These are phyloP conservation scores for Probaryconus sp. DNA, from an alignment of 1,140 invertebrate species.

Conservation along the genomic window DNA sequence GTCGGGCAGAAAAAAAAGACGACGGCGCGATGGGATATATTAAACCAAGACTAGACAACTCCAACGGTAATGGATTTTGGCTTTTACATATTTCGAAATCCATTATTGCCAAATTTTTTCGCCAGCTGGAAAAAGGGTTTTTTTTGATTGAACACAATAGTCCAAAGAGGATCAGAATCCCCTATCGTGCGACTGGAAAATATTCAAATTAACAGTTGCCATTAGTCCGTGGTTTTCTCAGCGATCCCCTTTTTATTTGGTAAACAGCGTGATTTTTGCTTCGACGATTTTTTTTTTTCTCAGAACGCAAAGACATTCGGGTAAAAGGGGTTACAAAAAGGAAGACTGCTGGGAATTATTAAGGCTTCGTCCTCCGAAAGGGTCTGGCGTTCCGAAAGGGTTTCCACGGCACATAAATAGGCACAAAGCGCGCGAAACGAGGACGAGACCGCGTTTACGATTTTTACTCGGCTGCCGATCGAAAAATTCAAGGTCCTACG, in stretches of 20 bases:
- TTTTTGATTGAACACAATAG: too few relatives aligned
- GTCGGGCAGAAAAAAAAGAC: conserved; percentile 71
- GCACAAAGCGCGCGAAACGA: conserved; percentile 42
- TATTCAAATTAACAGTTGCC: conserved; percentile 48
- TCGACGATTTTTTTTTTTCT: conserved; percentile 15
- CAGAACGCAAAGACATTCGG: conserved; percentile 13
- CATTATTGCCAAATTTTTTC: conserved; percentile 26
- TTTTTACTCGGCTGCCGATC: conserved; percentile 32
- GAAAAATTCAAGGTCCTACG: conserved; percentile 27
- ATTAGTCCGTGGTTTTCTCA: conserved; percentile 38
- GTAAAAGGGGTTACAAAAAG: conserved; percentile 33
- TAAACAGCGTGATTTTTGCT: conserved; percentile 47
- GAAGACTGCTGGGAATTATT: conserved; percentile 53
- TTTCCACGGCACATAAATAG: conserved; percentile 29
- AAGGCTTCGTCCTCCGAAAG: conserved; percentile 51
- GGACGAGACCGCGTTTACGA: conserved; percentile 34
- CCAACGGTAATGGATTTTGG: conserved; percentile 49
- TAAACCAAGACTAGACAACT: conserved; percentile 38
- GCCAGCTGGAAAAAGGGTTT: background rate
- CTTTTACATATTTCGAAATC: conserved; percentile 49
- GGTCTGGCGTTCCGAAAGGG: conserved; percentile 33
- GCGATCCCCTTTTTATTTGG: conserved; percentile 27
- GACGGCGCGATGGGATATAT: conserved; percentile 47
- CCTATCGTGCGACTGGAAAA: conserved; percentile 33
- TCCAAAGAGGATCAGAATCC: conserved; percentile 1